Percentiles rank a stretch among this genome's conserved stretches.
phyloP scores from a whole-genome alignment of 92 coral and sea anemone genomes.

The Bergia sp. region DNA sequence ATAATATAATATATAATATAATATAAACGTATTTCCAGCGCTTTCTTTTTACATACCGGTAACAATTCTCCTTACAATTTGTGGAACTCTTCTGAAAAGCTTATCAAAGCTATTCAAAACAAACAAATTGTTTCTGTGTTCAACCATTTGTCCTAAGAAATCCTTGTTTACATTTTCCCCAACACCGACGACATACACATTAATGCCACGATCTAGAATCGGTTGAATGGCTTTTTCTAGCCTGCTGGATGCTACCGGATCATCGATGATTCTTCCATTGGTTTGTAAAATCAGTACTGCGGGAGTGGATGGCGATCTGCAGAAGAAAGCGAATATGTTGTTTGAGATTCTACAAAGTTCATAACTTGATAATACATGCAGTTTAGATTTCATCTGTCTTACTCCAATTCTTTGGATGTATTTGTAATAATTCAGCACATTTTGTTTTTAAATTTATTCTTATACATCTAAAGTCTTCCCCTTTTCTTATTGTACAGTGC shows the following conservation, averaged over 20 bases:
- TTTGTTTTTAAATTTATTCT: too few relatives aligned
- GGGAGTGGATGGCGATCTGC: slow-evolving; percentile 38
- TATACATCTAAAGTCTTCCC: too few relatives aligned
- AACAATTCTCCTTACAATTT: slow-evolving; percentile 34
- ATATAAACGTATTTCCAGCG: too few relatives aligned
- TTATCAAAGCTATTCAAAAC: slow-evolving; percentile 15
- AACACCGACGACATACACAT: slow-evolving; percentile 29
- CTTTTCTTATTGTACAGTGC: too few relatives aligned
- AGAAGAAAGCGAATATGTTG: neutral
- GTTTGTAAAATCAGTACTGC: slow-evolving; percentile 39
- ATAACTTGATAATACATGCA: too few relatives aligned
- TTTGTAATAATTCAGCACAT: too few relatives aligned
- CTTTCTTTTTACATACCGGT: slow-evolving; percentile 19
- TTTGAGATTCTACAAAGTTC: too few relatives aligned
- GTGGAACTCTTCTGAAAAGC: slow-evolving; percentile 34
- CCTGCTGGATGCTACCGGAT: slow-evolving; percentile 36
- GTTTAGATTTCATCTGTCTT: too few relatives aligned
- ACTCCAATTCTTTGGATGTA: too few relatives aligned
- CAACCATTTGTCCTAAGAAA: slow-evolving; percentile 44
- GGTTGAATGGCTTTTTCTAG: slow-evolving; percentile 35
- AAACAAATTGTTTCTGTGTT: slow-evolving; percentile 17
- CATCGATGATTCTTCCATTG: slow-evolving; percentile 31
- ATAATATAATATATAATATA: too few relatives aligned
- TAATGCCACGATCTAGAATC: slow-evolving; percentile 34
- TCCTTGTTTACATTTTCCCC: slow-evolving; percentile 19